phyloP scores from a whole-genome alignment of 2,888 invertebrate species.

The Petrophora chlorosata region DNA sequence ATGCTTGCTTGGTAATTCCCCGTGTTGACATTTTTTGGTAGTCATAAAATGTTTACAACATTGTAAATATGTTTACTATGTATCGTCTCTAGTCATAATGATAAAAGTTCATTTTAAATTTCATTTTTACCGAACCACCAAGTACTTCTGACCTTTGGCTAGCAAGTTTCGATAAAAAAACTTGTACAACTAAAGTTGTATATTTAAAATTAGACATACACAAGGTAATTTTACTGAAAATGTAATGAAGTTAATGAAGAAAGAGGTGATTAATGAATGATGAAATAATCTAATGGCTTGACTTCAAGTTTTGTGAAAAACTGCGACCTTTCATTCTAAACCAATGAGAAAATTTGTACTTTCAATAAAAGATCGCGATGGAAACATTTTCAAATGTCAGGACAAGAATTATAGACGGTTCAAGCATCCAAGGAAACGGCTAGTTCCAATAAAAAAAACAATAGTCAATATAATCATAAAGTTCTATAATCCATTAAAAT shows the following conservation, averaged over 20 bases:
- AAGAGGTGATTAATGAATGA: conserved; percentile 39
- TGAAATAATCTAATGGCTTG: conserved; percentile 56
- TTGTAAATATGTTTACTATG: conserved; percentile 52
- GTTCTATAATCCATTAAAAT: conserved; percentile 79
- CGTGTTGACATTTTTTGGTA: no score
- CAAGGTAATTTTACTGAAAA: conserved; percentile 50
- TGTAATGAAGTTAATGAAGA: conserved; percentile 43
- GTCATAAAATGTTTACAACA: conserved; percentile 52
- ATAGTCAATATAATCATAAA: conserved; percentile 71
- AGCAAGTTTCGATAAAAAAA: conserved; percentile 27
- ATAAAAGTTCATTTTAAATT: conserved; percentile 74
- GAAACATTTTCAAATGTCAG: conserved; percentile 30
- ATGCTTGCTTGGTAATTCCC: no score
- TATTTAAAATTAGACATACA: conserved; percentile 51
- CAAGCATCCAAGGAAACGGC: conserved; percentile 44
- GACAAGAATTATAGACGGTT: conserved; percentile 31
- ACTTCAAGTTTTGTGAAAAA: conserved; percentile 54
- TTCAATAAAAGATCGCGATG: conserved; percentile 61
- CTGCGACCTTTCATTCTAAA: conserved; percentile 70
- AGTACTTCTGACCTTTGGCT: conserved; percentile 61
- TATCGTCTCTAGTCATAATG: conserved; percentile 53
- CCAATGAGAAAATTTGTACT: conserved; percentile 80
- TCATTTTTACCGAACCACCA: conserved; percentile 57
- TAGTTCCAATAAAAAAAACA: conserved; percentile 66
- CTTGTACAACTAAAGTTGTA: conserved; percentile 54